Percentiles rank a stretch among this genome's conserved stretches.
Conservation (phyloP, 1,140 invertebrate species). For the Drosophila truncata region DNA sequence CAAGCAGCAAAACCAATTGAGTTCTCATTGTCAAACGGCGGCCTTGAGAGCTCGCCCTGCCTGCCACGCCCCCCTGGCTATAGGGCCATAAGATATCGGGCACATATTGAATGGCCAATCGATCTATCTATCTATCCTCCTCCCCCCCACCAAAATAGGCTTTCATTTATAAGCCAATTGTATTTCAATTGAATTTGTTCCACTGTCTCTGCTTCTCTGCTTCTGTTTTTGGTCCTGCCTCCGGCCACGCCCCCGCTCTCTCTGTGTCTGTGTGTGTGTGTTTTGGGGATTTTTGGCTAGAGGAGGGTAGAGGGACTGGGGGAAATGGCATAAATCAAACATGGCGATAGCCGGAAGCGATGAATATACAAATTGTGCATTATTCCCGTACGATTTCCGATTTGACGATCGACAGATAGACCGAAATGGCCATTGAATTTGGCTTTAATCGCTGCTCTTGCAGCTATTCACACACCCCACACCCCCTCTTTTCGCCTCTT, state of each 20-base stretch:
- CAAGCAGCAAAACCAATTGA: conserved; percentile 50
- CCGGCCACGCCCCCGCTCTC: conserved; percentile 10
- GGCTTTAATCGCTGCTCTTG: conserved; percentile 41
- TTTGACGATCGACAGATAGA: conserved; percentile 54
- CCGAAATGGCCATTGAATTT: conserved; percentile 28
- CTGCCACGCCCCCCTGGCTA: conserved; percentile 53
- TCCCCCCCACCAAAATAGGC: conserved; percentile 49
- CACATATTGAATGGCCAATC: conserved; percentile 58
- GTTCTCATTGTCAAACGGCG: conserved; percentile 42
- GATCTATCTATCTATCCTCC: conserved; percentile 12
- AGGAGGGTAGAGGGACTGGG: neutral
- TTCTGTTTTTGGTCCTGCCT: neutral
- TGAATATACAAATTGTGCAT: conserved; percentile 40
- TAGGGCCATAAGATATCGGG: conserved; percentile 31
- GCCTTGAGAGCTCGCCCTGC: conserved; percentile 7
- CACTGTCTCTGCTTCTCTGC: conserved; percentile 51
- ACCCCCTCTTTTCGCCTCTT: rapidly evolving
- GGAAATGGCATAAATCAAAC: conserved; percentile 35
- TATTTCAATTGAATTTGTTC: conserved; percentile 76
- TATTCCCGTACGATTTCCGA: conserved; percentile 64
- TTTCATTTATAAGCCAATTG: conserved; percentile 78
- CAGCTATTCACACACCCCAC: neutral
- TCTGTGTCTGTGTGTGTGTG: conserved; percentile 22
- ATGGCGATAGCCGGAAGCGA: conserved; percentile 32
- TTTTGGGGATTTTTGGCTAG: too few species aligned